phyloP scores from a whole-genome alignment of 2,888 invertebrate genomes.

The Schrankia costaestrigalis region DNA sequence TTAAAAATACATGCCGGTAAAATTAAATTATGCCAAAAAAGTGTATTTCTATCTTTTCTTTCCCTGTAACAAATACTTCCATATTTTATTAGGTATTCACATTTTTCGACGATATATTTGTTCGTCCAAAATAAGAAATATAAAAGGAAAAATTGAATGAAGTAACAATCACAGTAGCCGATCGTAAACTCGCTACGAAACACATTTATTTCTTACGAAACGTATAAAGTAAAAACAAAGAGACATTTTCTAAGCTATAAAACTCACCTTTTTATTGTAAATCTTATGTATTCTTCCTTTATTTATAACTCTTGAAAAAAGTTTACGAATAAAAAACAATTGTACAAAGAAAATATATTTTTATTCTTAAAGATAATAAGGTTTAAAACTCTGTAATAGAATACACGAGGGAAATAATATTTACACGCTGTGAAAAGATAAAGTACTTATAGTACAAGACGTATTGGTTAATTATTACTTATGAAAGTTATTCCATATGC shows the following conservation, averaged over 20 bases:
- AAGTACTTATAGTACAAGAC: no score
- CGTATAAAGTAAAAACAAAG: constrained; percentile 32
- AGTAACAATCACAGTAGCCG: constrained; percentile 25
- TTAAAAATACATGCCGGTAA: no score
- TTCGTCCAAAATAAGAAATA: constrained; percentile 4
- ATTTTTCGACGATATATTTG: no score
- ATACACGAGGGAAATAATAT: no score
- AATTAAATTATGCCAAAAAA: no score
- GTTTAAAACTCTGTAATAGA: no score
- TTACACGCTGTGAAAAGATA: no score
- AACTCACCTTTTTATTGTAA: constrained; percentile 34
- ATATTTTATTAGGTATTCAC: no score
- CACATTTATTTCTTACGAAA: constrained; percentile 27
- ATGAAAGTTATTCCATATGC: not conserved
- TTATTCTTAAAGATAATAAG: not conserved
- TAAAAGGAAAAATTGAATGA: constrained; percentile 20
- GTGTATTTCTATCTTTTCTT: no score
- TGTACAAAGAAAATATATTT: constrained; percentile 1
- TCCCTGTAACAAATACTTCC: no score
- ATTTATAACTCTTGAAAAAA: constrained; percentile 26
- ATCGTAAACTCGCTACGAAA: constrained; percentile 28
- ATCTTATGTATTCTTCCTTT: constrained; percentile 24
- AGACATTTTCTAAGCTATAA: constrained; percentile 29
- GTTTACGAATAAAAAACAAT: constrained; percentile 9
- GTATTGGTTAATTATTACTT: no score